Conservation (phyloP, 23 tunicate species). For the Botrylloides violaceus region DNA sequence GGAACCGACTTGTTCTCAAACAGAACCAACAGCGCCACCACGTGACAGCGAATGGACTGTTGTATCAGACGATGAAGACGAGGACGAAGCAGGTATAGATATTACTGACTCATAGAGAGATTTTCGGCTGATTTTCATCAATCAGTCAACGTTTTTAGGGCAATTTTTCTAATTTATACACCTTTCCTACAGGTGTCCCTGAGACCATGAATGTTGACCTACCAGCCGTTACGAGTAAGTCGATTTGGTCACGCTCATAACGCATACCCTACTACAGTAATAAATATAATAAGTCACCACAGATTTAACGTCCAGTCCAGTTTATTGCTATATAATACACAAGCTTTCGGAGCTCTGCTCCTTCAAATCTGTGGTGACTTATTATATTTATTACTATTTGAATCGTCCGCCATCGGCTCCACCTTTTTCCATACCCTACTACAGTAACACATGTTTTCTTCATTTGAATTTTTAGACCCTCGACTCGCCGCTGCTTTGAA, state of each 20-base stretch:
- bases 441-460: too few species aligned
- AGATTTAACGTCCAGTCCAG: too few species aligned
- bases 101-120: not conserved
- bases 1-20: too few species aligned
- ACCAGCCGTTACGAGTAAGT: not conserved
- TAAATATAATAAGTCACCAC: too few species aligned
- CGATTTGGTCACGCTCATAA: too few species aligned
- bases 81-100: slow-evolving; percentile 1
- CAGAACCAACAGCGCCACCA: not conserved
- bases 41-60: slow-evolving; percentile 4
- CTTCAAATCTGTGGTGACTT: too few species aligned
- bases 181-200: not conserved
- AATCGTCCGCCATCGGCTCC: too few species aligned
- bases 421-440: too few species aligned
- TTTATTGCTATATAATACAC: too few species aligned
- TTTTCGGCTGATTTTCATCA: not conserved
- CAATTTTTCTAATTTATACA: not conserved
- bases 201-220: not conserved
- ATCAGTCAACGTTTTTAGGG: not conserved
- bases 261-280: too few species aligned
- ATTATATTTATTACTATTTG: too few species aligned
- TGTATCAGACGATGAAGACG: not conserved
- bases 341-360: too few species aligned
- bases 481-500: slow-evolving; percentile 34
- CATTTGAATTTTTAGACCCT: slow-evolving; percentile 42